Percentiles rank a stretch among this genome's conserved stretches.
phyloP scores from a whole-genome alignment of 2,113 vertebrate genomes.

The Salvator merianae region DNA sequence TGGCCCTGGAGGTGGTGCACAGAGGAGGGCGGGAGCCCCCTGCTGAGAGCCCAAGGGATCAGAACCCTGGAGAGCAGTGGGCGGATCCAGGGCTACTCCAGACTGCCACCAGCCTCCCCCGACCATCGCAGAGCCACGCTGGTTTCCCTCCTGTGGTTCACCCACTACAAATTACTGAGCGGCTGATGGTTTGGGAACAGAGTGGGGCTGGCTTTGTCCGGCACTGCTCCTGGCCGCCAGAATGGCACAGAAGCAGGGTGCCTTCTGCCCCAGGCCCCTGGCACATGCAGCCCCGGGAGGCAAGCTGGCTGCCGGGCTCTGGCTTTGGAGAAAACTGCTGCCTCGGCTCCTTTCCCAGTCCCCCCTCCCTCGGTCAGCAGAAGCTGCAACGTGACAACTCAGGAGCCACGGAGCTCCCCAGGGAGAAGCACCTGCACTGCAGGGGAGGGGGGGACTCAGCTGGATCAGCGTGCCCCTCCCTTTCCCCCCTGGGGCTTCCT shows the following conservation, averaged over 20 bases:
- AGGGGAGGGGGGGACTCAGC: no score
- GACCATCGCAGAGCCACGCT: not conserved
- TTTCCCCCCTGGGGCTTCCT: not conserved
- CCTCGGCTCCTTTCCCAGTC: no score
- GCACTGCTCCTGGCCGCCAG: not conserved
- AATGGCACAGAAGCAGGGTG: not conserved
- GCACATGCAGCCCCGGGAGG: not conserved
- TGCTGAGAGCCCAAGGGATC: not conserved
- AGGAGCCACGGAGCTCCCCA: not conserved
- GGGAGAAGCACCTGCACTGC: not conserved
- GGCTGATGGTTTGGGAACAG: constrained; percentile 38
- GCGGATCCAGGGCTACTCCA: no score
- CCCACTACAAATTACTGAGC: constrained; percentile 62
- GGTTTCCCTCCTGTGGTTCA: constrained; percentile 59
- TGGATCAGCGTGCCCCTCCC: no score
- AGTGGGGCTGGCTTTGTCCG: no score
- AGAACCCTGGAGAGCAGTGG: not conserved
- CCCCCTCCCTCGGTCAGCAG: not conserved
- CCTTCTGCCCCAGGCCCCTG: not conserved
- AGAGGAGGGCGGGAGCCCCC: no score
- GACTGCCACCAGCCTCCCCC: no score
- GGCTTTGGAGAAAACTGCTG: not conserved
- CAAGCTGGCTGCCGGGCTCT: not conserved
- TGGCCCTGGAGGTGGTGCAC: no score
- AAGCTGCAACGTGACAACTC: not conserved